These are phyloP conservation scores for Daboia siamensis DNA, from an alignment of 2,113 vertebrate species.

Conservation along the genomic window DNA sequence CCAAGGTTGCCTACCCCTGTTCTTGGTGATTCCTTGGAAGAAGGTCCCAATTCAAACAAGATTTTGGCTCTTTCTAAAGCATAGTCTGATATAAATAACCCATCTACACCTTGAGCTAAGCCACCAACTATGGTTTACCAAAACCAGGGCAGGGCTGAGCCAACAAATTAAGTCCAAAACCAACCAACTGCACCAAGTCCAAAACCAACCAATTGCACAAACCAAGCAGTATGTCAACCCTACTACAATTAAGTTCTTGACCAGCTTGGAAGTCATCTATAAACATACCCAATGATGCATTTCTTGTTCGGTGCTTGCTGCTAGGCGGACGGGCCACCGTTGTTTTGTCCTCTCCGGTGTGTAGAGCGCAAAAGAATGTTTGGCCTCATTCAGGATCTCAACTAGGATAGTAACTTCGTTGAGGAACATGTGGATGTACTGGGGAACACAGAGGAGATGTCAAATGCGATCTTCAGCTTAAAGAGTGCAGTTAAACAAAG, in stretches of 20 bases:
- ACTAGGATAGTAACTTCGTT: constrained; percentile 94
- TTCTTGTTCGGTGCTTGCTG: constrained; percentile 88
- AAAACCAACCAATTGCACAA: not conserved
- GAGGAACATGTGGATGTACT: constrained; percentile 96
- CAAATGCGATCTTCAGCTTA: not conserved
- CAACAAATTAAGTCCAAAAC: not conserved
- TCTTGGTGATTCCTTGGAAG: not conserved
- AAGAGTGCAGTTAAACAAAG: not conserved
- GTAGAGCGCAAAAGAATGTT: constrained; percentile 93
- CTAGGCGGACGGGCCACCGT: constrained; percentile 90
- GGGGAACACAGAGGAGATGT: not conserved
- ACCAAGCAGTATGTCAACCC: not conserved
- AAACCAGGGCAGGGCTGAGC: not conserved
- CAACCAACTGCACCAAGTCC: not conserved
- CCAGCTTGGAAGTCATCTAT: not conserved
- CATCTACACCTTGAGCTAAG: not conserved
- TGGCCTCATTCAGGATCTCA: constrained; percentile 86
- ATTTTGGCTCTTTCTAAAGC: not conserved
- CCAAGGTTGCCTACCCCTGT: not conserved
- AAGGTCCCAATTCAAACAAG: not conserved
- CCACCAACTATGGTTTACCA: not conserved
- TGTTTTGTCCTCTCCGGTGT: constrained; percentile 89
- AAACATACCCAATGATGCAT: constrained; percentile 92
- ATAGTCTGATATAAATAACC: not conserved
- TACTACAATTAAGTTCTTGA: not conserved